phyloP scores from a whole-genome alignment of 2,888 invertebrate genomes.

The Ophion ellenae region DNA sequence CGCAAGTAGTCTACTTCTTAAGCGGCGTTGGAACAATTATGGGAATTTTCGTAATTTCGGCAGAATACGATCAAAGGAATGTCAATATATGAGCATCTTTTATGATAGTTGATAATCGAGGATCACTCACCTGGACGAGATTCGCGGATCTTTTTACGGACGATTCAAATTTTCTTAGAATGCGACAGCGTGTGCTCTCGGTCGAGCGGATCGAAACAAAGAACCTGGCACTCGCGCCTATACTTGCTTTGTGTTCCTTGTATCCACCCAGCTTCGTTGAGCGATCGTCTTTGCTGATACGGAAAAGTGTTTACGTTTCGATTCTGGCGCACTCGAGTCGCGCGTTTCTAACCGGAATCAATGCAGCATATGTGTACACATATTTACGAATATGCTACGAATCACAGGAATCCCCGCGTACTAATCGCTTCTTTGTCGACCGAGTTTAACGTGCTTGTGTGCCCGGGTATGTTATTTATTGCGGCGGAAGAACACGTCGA shows the following conservation, averaged over 20 bases:
- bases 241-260: background rate
- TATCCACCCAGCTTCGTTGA: background rate
- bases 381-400: background rate
- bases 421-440: background rate
- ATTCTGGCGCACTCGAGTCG: background rate
- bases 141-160: background rate
- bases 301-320: slow-evolving; percentile 36
- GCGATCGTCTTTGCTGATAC: slow-evolving; percentile 19
- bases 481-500: too few relatives aligned
- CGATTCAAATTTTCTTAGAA: background rate
- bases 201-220: background rate
- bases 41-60: background rate
- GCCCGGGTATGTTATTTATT: too few relatives aligned
- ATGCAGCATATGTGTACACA: background rate
- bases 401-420: background rate
- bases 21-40: background rate
- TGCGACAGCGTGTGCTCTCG: background rate
- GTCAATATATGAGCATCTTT: background rate
- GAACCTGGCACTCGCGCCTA: background rate
- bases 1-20: background rate
- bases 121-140: background rate
- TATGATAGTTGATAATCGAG: background rate
- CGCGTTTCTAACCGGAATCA: background rate
- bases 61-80: background rate
- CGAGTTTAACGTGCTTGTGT: background rate